These are phyloP conservation scores for Propithecus perrieri DNA, from an alignment of 2,797 vertebrate genomes.

Conservation along the genomic window DNA sequence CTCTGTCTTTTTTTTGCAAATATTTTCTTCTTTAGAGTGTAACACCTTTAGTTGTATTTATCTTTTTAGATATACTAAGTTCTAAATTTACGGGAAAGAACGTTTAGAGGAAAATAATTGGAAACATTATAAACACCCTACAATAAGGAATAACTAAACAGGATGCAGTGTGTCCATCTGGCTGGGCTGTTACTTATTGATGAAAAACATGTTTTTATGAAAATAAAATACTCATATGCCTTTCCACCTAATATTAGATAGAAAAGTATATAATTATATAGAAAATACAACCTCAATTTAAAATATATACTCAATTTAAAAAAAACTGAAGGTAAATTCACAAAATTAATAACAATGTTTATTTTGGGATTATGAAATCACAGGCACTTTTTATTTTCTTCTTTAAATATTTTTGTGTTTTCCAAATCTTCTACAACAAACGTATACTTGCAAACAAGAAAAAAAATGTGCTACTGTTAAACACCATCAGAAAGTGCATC, in stretches of 20 bases:
- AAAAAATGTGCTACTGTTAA: not conserved
- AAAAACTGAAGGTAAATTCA: not conserved
- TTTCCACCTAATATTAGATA: not conserved
- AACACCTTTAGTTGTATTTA: not conserved
- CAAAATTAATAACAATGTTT: not conserved
- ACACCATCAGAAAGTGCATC: not conserved
- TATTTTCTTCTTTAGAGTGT: not conserved
- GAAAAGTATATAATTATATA: not conserved
- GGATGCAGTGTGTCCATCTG: not conserved
- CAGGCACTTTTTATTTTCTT: not conserved
- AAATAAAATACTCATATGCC: not conserved
- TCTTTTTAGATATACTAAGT: not conserved
- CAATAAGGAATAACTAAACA: not conserved
- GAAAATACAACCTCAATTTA: not conserved
- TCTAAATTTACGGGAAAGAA: not conserved
- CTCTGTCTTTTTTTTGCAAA: not conserved
- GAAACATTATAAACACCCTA: not conserved
- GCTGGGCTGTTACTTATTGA: not conserved
- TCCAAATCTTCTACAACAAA: not conserved
- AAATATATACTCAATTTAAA: not conserved
- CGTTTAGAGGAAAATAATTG: not conserved
- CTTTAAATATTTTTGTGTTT: conserved; percentile 10
- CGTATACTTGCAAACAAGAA: not conserved
- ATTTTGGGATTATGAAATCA: not conserved
- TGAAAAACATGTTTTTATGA: not conserved